phyloP scores from a whole-genome alignment of 2,888 invertebrate genomes.

The Diploptera punctata region DNA sequence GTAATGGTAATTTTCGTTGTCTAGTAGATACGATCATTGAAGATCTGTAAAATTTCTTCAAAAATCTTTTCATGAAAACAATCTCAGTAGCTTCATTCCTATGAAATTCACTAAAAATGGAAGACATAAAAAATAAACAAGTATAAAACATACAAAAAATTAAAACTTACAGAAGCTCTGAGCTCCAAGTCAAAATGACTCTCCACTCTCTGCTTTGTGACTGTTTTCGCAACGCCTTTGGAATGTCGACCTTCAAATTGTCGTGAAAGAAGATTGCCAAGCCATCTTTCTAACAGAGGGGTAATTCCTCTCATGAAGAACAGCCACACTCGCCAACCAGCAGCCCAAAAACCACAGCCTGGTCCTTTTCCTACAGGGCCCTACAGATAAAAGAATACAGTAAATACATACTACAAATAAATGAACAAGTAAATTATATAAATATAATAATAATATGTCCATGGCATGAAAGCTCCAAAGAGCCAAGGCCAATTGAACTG shows the following conservation, averaged over 20 bases:
- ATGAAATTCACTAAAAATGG: too few relatives aligned
- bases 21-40: too few relatives aligned
- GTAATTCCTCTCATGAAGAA: slow-evolving; percentile 99
- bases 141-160: too few relatives aligned
- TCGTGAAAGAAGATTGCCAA: slow-evolving; percentile 97
- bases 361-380: slow-evolving; percentile 99
- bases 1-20: too few relatives aligned
- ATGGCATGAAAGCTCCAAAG: too few relatives aligned
- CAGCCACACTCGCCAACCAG: slow-evolving; percentile 99
- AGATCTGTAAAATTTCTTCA: too few relatives aligned
- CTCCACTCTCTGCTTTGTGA: slow-evolving; percentile 99
- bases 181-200: slow-evolving; percentile 99
- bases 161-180: slow-evolving; percentile 91
- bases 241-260: slow-evolving; percentile 99
- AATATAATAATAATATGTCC: too few relatives aligned
- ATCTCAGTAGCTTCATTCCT: too few relatives aligned
- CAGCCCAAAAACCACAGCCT: slow-evolving; percentile 98
- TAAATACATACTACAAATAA: too few relatives aligned
- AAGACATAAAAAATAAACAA: neutral
- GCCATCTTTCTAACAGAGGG: slow-evolving; percentile 96
- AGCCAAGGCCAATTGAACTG: too few relatives aligned
- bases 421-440: too few relatives aligned
- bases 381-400: slow-evolving; percentile 59
- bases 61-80: too few relatives aligned
- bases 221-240: slow-evolving; percentile 99